These are phyloP conservation scores for Mormyrops attenuatus DNA, from an alignment of 2,797 vertebrate genomes.

Conservation along the genomic window DNA sequence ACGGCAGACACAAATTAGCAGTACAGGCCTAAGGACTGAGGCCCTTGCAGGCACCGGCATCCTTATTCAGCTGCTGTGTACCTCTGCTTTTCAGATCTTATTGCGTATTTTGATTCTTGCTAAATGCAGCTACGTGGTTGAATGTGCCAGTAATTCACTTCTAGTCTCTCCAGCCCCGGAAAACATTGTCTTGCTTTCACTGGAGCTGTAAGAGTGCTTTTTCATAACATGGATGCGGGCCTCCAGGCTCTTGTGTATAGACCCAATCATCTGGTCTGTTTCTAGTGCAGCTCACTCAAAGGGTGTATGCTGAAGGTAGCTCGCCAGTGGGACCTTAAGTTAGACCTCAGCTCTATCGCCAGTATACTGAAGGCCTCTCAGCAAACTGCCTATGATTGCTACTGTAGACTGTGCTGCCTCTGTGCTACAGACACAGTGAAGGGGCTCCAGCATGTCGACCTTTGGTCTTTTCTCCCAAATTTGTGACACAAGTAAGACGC, in stretches of 20 bases:
- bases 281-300: background rate
- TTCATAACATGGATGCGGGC: background rate
- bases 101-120: background rate
- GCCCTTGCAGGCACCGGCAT: background rate
- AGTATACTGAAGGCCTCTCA: background rate
- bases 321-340: background rate
- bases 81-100: background rate
- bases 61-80: background rate
- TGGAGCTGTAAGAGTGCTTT: constrained; percentile 27
- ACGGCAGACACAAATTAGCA: background rate
- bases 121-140: background rate
- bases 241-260: background rate
- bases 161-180: background rate
- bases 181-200: constrained; percentile 32
- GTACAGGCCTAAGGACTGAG: background rate
- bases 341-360: background rate
- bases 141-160: constrained; percentile 43
- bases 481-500: background rate
- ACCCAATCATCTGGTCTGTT: background rate
- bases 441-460: background rate
- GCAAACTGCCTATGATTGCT: background rate
- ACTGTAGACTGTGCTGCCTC: background rate
- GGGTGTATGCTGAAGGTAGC: background rate
- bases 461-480: background rate
- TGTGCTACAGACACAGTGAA: background rate